phyloP scores from a whole-genome alignment of 2,113 vertebrate species.

The Centrocercus urophasianus region DNA sequence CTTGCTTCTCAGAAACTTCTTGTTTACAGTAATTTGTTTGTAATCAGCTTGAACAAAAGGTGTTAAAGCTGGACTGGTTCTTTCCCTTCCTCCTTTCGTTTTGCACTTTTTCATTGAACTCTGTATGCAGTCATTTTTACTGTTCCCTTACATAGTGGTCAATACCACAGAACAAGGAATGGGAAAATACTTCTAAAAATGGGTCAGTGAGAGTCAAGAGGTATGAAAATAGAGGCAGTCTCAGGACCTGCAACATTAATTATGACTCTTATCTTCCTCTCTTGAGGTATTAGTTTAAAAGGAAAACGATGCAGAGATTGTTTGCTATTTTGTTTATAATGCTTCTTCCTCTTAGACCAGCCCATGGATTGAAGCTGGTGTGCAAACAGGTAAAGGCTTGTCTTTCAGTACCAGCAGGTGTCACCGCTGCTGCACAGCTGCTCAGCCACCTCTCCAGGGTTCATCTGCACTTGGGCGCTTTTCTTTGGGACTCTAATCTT shows the following conservation, averaged over 20 bases:
- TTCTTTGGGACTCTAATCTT: neutral
- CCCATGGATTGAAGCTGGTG: accelerated
- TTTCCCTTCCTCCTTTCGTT: neutral
- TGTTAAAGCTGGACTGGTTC: neutral
- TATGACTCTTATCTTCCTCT: neutral
- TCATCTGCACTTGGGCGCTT: accelerated
- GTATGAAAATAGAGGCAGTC: neutral
- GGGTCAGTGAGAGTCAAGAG: neutral
- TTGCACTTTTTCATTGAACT: neutral
- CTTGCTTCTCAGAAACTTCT: neutral
- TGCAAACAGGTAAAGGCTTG: neutral
- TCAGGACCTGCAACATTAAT: neutral
- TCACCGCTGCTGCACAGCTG: conserved; percentile 54
- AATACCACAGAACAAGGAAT: neutral
- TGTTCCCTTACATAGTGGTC: accelerated
- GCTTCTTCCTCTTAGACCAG: accelerated
- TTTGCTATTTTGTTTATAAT: neutral
- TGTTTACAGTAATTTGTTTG: neutral
- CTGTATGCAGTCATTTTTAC: accelerated
- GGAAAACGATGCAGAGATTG: neutral
- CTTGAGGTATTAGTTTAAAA: neutral
- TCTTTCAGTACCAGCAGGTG: conserved; percentile 54
- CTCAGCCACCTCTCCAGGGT: neutral
- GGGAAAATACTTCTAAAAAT: neutral
- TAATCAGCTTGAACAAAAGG: neutral